A percentile compares a stretch with the other conserved stretches of the same genome.
phyloP scores from a whole-genome alignment of 2,888 invertebrate species.

The Lordiphosa fenestrarum region DNA sequence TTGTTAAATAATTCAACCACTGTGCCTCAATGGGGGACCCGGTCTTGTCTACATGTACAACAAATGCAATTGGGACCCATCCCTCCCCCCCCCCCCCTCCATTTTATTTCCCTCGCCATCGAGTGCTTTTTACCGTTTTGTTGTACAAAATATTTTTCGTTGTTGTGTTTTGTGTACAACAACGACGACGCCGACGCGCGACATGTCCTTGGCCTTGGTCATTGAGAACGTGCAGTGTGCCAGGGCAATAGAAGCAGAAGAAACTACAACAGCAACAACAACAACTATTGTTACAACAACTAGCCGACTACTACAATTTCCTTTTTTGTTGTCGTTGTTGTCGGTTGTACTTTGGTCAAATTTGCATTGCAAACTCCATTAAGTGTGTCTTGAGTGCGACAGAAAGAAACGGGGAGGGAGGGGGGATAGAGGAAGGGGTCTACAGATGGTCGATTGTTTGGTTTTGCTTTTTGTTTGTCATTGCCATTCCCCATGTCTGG shows the following conservation, averaged over 20 bases:
- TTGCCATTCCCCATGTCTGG: background rate
- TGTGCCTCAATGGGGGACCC: background rate
- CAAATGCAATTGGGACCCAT: constrained; percentile 39
- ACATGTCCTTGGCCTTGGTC: constrained; percentile 68
- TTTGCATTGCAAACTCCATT: constrained; percentile 62
- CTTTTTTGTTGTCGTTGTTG: constrained; percentile 30
- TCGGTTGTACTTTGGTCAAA: constrained; percentile 42
- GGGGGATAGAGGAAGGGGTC: background rate
- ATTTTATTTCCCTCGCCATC: constrained; percentile 4
- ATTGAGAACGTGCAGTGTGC: constrained; percentile 24
- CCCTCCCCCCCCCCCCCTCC: background rate
- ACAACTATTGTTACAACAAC: constrained; percentile 6
- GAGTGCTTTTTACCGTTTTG: constrained; percentile 13
- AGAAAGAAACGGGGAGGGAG: background rate
- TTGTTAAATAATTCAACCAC: background rate
- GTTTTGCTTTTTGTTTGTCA: constrained; percentile 16
- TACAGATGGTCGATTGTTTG: constrained; percentile 12
- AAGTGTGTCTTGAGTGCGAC: constrained; percentile 27
- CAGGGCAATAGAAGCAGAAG: constrained; percentile 23
- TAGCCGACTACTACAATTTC: constrained; percentile 46
- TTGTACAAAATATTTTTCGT: constrained; percentile 43
- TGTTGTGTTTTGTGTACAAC: constrained; percentile 15
- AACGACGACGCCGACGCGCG: constrained; percentile 24
- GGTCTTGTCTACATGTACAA: constrained; percentile 4
- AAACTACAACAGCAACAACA: constrained; percentile 6